Evolutionary conservation across 2,888 invertebrate species (phyloP).

Genomic region (Noctua janthina): DNA sequence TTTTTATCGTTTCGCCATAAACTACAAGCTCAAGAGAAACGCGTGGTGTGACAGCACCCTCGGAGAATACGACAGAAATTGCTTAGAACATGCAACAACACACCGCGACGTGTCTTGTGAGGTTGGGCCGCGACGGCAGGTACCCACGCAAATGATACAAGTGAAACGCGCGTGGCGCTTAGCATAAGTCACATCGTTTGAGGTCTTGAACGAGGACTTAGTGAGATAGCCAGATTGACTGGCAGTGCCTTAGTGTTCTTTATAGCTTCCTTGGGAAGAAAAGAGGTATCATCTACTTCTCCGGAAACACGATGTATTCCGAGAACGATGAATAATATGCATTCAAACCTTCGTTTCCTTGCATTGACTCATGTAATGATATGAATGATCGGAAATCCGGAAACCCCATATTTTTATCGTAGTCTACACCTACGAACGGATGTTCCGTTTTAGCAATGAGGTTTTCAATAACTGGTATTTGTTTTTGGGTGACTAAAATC

Average conservation of each 20-base stretch:
- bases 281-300: not conserved
- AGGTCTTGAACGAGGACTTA: not conserved
- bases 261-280: not conserved
- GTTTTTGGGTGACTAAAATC: not conserved
- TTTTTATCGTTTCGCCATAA: not conserved
- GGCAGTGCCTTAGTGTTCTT: not conserved
- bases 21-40: not conserved
- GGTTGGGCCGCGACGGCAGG: not conserved
- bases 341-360: slow-evolving; percentile 32
- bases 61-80: not conserved
- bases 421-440: not conserved
- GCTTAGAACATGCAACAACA: not conserved
- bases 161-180: not conserved
- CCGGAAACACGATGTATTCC: slow-evolving; percentile 40
- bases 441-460: not conserved
- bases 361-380: slow-evolving; percentile 45
- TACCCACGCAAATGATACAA: not conserved
- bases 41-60: not conserved
- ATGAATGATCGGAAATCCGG: slow-evolving; percentile 53
- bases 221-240: not conserved
- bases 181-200: not conserved
- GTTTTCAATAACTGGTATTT: not conserved
- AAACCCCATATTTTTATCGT: slow-evolving; percentile 16
- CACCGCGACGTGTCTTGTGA: not conserved
- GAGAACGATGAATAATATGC: slow-evolving; percentile 40